A percentile compares a stretch with the other conserved stretches of the same genome.
Conservation (phyloP, 2,113 vertebrate genomes). For the Nothobranchius kuhntae region DNA sequence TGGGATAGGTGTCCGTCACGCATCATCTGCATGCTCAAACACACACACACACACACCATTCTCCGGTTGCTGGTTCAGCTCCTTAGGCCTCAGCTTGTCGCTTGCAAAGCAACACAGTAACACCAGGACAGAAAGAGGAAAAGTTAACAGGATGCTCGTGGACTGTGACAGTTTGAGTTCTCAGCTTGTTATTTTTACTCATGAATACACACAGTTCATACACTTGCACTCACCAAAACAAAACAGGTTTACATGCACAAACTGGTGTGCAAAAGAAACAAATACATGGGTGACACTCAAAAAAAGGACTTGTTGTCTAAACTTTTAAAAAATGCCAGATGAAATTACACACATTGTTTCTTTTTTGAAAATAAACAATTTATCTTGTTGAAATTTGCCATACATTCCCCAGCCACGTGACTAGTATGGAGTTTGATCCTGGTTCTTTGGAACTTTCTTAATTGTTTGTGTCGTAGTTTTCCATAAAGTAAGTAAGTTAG, state of each 20-base stretch:
- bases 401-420: too few species aligned
- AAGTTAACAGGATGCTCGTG: constrained; percentile 33
- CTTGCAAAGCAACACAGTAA: constrained; percentile 53
- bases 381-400: not conserved
- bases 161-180: constrained; percentile 59
- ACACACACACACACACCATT: constrained; percentile 31
- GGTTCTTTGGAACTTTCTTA: too few species aligned
- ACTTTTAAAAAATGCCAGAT: not conserved
- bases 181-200: constrained; percentile 72
- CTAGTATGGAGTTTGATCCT: too few species aligned
- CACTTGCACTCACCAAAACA: constrained; percentile 28
- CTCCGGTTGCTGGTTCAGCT: constrained; percentile 30
- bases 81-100: constrained; percentile 39
- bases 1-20: constrained; percentile 74
- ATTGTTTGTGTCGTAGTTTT: too few species aligned
- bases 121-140: constrained; percentile 34
- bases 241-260: constrained; percentile 7
- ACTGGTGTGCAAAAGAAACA: constrained; percentile 3
- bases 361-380: not conserved
- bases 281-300: not conserved
- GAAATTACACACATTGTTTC: not conserved
- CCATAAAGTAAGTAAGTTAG: too few species aligned
- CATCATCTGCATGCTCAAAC: constrained; percentile 40
- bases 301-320: not conserved
- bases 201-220: constrained; percentile 48